Percentiles rank a stretch among this genome's conserved stretches.
Conservation (phyloP, 1,140 invertebrate species). For the Drosophila kanapiae region DNA sequence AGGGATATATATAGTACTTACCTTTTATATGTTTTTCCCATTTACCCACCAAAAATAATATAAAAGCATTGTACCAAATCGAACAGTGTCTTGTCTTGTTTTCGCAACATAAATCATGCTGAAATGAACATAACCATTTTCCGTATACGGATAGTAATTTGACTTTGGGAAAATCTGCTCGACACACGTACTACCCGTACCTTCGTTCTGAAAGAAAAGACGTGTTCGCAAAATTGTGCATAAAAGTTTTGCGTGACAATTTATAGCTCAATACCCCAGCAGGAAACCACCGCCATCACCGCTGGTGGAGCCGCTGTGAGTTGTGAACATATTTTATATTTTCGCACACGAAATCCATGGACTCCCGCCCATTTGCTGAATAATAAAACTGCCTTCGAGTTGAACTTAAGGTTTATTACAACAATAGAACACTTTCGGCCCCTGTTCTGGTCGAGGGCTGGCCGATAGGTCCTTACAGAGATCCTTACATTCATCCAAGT, state of each 20-base stretch:
- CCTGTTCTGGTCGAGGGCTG: slow-evolving; percentile 14
- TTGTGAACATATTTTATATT: slow-evolving; percentile 38
- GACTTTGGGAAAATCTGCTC: slow-evolving; percentile 8
- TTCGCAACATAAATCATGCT: not conserved
- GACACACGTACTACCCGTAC: slow-evolving; percentile 15
- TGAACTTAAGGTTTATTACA: slow-evolving; percentile 43
- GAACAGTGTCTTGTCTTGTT: not conserved
- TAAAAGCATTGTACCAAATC: not conserved
- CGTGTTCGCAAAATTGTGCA: slow-evolving; percentile 34
- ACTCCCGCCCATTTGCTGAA: not conserved
- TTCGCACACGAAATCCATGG: slow-evolving; percentile 7
- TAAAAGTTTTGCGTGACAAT: slow-evolving; percentile 48
- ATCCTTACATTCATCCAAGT: slow-evolving; percentile 38
- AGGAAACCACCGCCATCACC: not conserved
- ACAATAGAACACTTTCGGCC: slow-evolving; percentile 28
- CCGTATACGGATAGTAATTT: not conserved
- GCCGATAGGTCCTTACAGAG: slow-evolving; percentile 36
- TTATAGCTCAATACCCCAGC: slow-evolving; percentile 25
- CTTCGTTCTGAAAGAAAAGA: slow-evolving; percentile 27
- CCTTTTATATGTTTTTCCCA: not conserved
- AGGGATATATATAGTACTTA: not conserved
- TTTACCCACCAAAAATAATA: not conserved
- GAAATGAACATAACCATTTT: not conserved
- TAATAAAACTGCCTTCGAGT: slow-evolving; percentile 31
- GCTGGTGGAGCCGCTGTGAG: not conserved